Percentiles rank a stretch among this genome's conserved stretches.
These are phyloP conservation scores for Intellagama lesueurii DNA, from an alignment of 2,797 vertebrate genomes.

Conservation along the genomic window DNA sequence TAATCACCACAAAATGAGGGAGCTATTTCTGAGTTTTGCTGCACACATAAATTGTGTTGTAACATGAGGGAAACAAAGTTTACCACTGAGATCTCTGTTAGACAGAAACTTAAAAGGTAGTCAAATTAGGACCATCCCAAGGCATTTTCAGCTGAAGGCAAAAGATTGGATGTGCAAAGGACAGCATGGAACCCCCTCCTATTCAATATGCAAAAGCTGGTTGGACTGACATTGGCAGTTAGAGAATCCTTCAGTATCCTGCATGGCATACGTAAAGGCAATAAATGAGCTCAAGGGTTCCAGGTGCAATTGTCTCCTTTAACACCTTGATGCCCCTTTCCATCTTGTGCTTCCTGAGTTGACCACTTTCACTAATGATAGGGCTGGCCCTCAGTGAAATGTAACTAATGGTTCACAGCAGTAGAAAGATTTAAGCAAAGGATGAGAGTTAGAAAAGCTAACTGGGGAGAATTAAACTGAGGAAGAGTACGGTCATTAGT, in stretches of 20 bases:
- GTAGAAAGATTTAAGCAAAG: not conserved
- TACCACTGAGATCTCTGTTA: not conserved
- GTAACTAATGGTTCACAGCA: not conserved
- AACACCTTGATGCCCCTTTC: no score
- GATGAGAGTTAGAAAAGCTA: not conserved
- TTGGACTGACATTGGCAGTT: not conserved
- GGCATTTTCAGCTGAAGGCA: not conserved
- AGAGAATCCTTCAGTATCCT: no score
- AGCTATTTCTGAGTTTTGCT: conserved; percentile 7
- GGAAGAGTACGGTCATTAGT: not conserved
- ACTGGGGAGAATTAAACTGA: not conserved
- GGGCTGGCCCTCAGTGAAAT: no score
- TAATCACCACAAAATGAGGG: conserved; percentile 52
- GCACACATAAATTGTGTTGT: not conserved
- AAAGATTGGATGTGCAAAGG: not conserved
- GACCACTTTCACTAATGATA: no score
- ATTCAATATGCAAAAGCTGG: not conserved
- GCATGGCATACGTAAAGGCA: no score
- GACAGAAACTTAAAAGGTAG: not conserved
- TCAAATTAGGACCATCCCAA: not conserved
- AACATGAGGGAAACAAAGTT: not conserved
- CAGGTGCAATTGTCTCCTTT: no score
- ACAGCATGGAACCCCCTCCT: not conserved
- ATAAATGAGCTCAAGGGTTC: no score
- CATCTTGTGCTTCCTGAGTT: no score